Evolutionary conservation across 2,888 invertebrate species (phyloP), one percentile per base, ranked within the genome.

Genomic region (Ceriagrion tenellum): DNA sequence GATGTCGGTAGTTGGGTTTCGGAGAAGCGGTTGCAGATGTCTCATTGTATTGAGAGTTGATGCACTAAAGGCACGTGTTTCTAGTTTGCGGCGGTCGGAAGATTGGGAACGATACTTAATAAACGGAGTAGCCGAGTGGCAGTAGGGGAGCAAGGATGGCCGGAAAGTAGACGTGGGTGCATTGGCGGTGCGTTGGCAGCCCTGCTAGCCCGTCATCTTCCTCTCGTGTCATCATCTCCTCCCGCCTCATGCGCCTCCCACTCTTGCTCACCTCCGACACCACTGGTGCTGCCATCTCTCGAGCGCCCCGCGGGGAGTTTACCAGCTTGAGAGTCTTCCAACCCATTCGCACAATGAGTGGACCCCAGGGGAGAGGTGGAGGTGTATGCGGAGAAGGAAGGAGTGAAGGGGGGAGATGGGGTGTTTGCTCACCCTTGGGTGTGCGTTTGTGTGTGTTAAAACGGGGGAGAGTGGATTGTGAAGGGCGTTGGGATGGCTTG

Each of bases 241-340:
- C 3, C 20, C 59, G 13, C 13, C 59, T 59, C 20, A 20, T 16
- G 1, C 59, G n/a, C n/a, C n/a, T 26, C 69, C 3, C 69, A 8
- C n/a, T n/a, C n/a, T 8, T 6, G 1, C 69, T 69, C 69, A 23
- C 69, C n/a, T 13, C n/a, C 26, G 16, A 26, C 69, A n/a, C 69
- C 69, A n/a, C 69, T n/a, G n/a, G 69, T 69, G 69, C 69, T 69
- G 69, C 69, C 69, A 69, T 69, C 69, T 69, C 69, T n/a, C n/a
- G 69, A 69, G 69, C 69, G 69, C 69, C n/a, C 59, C 59, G 56
- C 56, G 59, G 16, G 18, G 59, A 16, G 47, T 47, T 20, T 20
- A 20, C 3, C 59, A 16, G 69, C 69, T n/a, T 69, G 69, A n/a
- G 69, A 69, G 69, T 8, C 69, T n/a, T n/a, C 69, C 26, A 23